Evolutionary conservation across 2,113 vertebrate genomes (phyloP).

Genomic region (Tetraodon nigroviridis): DNA sequence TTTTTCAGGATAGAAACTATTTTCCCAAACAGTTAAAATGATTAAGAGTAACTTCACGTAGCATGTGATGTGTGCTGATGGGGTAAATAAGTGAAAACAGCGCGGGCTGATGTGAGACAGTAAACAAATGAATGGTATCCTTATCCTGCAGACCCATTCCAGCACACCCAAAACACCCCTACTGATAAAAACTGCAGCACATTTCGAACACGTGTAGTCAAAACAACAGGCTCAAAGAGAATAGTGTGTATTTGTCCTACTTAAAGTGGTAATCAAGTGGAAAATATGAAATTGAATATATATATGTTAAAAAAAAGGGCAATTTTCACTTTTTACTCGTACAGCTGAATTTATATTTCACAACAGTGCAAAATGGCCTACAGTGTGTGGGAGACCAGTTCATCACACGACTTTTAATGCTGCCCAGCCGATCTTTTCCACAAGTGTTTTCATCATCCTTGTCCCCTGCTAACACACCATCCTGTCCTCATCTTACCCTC

Average conservation of each 20-base stretch:
- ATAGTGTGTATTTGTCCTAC: too few relatives aligned
- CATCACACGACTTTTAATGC: not conserved
- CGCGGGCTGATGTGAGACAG: conserved; percentile 23
- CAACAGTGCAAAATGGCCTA: too few relatives aligned
- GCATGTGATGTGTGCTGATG: not conserved
- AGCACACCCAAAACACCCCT: conserved; percentile 31
- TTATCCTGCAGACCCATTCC: conserved; percentile 53
- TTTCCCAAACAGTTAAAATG: too few relatives aligned
- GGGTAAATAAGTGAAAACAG: not conserved
- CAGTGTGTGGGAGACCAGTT: too few relatives aligned
- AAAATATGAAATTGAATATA: not conserved
- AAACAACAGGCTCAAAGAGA: too few relatives aligned
- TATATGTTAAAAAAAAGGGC: too few relatives aligned
- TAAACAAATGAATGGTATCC: conserved; percentile 14
- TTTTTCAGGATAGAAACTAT: too few relatives aligned
- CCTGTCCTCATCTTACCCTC: conserved; percentile 10
- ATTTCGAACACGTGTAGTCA: not conserved
- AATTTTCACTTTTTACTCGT: too few relatives aligned
- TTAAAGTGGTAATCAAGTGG: not conserved
- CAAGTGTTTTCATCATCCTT: not conserved
- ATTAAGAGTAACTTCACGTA: not conserved
- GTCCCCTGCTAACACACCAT: conserved; percentile 22
- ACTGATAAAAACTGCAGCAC: conserved; percentile 36
- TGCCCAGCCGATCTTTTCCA: conserved; percentile 8
- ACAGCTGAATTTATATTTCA: too few relatives aligned